Percentiles rank a stretch among this genome's conserved stretches.
These are phyloP conservation scores for Neofelis nebulosa DNA, from an alignment of 2,113 vertebrate species.

Conservation along the genomic window DNA sequence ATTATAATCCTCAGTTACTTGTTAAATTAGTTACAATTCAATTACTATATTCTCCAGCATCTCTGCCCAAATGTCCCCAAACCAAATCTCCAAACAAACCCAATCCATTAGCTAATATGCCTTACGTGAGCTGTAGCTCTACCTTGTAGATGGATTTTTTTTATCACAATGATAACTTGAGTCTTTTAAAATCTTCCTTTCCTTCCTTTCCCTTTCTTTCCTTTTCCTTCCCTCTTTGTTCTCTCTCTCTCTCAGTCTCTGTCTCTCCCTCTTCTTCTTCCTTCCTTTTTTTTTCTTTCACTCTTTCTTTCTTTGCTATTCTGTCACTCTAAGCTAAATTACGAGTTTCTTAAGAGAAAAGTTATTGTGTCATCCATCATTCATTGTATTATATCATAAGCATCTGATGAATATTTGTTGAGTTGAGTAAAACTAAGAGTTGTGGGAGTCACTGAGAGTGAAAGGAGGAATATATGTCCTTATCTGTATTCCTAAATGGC, in stretches of 20 bases:
- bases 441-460: background rate
- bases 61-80: background rate
- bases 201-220: background rate
- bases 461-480: background rate
- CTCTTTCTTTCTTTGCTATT: background rate
- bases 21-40: background rate
- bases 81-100: background rate
- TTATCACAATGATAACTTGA: background rate
- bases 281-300: background rate
- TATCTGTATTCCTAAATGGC: background rate
- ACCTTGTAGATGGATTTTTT: background rate
- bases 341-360: background rate
- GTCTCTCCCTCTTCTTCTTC: background rate
- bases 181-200: background rate
- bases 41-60: background rate
- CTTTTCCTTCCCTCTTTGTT: background rate
- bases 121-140: background rate
- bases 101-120: background rate
- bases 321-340: background rate
- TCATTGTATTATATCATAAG: background rate
- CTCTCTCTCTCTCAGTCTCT: too few relatives aligned
- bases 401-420: background rate
- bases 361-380: background rate
- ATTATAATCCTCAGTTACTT: background rate
- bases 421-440: background rate